These are phyloP conservation scores for Gymnoscelis rufifasciata DNA, from an alignment of 2,888 invertebrate genomes.

Conservation along the genomic window DNA sequence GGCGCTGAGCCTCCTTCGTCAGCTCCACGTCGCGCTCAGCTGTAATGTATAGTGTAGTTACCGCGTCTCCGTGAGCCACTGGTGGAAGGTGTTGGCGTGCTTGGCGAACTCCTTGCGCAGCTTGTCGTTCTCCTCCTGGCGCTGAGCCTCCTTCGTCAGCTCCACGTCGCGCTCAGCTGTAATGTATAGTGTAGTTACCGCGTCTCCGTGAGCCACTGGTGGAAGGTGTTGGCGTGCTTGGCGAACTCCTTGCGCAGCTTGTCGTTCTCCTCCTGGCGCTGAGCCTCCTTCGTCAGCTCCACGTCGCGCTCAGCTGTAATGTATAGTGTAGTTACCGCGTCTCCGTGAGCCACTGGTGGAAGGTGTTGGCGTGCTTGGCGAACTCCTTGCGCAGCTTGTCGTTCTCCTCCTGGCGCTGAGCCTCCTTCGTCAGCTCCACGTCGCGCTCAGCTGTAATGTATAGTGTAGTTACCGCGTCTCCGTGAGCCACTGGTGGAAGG, in stretches of 20 bases:
- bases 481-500: constrained; percentile 98
- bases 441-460: constrained; percentile 85
- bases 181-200: constrained; percentile 79
- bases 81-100: constrained; percentile 99
- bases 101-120: constrained; percentile 98
- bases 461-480: constrained; percentile 88
- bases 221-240: constrained; percentile 99
- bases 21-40: constrained; percentile 94
- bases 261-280: constrained; percentile 99
- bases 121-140: constrained; percentile 99
- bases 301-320: constrained; percentile 87
- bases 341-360: constrained; percentile 98
- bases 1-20: constrained; percentile 97
- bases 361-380: constrained; percentile 98
- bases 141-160: constrained; percentile 95
- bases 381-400: constrained; percentile 98
- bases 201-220: constrained; percentile 97
- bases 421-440: constrained; percentile 96
- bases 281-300: constrained; percentile 96
- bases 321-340: constrained; percentile 84
- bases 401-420: constrained; percentile 99
- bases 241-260: constrained; percentile 98
- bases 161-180: constrained; percentile 92
- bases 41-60: constrained; percentile 51
- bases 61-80: constrained; percentile 98